Base-by-base conservation (phyloP, 2,113 vertebrate genomes). In the Pimephales promelas region DNA sequence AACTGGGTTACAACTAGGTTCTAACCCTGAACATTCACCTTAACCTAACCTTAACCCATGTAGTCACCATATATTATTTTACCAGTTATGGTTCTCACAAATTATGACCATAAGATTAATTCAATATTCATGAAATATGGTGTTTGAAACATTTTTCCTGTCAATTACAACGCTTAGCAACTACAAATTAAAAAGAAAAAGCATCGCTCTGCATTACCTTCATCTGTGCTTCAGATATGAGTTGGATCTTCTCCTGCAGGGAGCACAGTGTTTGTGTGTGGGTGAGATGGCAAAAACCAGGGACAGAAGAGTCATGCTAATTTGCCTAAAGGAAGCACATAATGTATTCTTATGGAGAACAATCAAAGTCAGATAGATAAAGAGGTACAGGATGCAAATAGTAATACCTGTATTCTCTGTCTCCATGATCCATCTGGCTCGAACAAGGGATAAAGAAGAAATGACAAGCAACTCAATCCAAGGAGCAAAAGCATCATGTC, bases 131-230 rank as follows among this genome's bases (percentile, higher is more conserved):
- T 13, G 2, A 70, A 43, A 24, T 24, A 14, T 24, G 22, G 24
- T 11, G n/a, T 20, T 64, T 18, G 34, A 68, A 70, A 22, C 0
- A 5, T n/a, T 8, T 34, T 36, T 1, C 4, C 66, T n/a, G 22
- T 43, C 22, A 71, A 43, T n/a, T 45, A 24, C 6, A 14, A 43
- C 36, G n/a, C 5, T 7, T 20, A 43, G 68, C 36, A 71, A 71
- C 9, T 76, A 10, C 22, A 54, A 26, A 40, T 77, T 0, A 52
- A 1, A 78, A 43, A 28, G 7, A 61, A 61, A 57, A 78, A 47
- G 68, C 68, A 59, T 20, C 28, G 36, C 4, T n/a, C 14, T 47
- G 68, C 68, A 59, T 61, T 78, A 78, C 76, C 76, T 78, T 78
- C 4, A 26, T 61, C 34, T 45, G 34, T 10, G 22, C 54, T 13